Conservation (phyloP, 2,113 vertebrate species). For the Tor tambroides region DNA sequence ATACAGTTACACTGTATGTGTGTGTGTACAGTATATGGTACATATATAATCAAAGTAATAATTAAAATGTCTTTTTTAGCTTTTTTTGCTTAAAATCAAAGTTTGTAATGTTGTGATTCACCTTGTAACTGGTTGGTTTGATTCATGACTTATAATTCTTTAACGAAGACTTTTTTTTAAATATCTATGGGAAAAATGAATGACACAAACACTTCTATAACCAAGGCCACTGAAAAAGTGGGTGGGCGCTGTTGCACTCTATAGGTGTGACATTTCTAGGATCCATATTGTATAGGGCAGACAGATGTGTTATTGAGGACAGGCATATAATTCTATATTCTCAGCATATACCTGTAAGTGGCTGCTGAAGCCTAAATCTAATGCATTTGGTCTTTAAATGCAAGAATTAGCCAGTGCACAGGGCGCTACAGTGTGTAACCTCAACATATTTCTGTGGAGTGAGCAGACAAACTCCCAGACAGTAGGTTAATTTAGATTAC, state of each 20-base stretch:
- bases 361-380: constrained; percentile 43
- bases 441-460: constrained; percentile 76
- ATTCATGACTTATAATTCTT: neutral
- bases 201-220: neutral
- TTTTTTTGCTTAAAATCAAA: neutral
- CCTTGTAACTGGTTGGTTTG: neutral
- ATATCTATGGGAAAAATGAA: neutral
- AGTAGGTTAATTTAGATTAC: constrained; percentile 83
- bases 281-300: neutral
- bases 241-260: neutral
- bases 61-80: too few relatives aligned
- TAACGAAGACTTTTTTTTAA: neutral
- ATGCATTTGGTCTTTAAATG: constrained; percentile 36
- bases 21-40: too few relatives aligned
- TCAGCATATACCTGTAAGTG: constrained; percentile 14
- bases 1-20: neutral
- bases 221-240: neutral
- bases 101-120: neutral
- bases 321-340: neutral
- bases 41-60: too few relatives aligned
- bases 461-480: constrained; percentile 83
- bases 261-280: neutral
- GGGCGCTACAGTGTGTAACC: constrained; percentile 68
- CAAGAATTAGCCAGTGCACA: constrained; percentile 51
- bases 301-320: neutral